Evolutionary conservation across 2,888 invertebrate species (phyloP).

Genomic region (Lithosia quadra): DNA sequence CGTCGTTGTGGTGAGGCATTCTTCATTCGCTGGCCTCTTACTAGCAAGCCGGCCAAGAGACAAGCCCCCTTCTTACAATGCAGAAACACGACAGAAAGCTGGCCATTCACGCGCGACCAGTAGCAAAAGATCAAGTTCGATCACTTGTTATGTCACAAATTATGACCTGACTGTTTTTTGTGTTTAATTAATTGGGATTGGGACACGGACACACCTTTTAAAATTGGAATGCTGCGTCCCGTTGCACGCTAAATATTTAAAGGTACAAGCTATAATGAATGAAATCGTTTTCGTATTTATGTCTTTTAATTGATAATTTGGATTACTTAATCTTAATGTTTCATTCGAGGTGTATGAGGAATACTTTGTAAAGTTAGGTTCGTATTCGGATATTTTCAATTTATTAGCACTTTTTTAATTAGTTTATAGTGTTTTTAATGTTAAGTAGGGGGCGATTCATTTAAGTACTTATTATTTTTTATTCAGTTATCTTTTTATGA

Average conservation of each 20-base stretch:
- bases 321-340: constrained; percentile 28
- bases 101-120: constrained; percentile 52
- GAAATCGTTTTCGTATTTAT: constrained; percentile 34
- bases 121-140: constrained; percentile 52
- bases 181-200: constrained; percentile 49
- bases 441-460: background rate
- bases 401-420: constrained; percentile 13
- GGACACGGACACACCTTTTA: constrained; percentile 43
- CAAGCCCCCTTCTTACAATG: constrained; percentile 42
- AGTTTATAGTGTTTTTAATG: background rate
- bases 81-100: constrained; percentile 51
- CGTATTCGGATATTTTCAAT: constrained; percentile 17
- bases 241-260: constrained; percentile 32
- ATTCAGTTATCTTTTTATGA: background rate
- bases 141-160: constrained; percentile 53
- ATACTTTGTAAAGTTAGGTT: constrained; percentile 34
- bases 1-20: constrained; percentile 26
- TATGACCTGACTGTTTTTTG: constrained; percentile 29
- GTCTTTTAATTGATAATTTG: constrained; percentile 35
- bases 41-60: constrained; percentile 31
- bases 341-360: constrained; percentile 19
- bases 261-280: constrained; percentile 30
- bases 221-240: constrained; percentile 30
- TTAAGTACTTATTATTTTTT: background rate
- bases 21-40: constrained; percentile 40